Evolutionary conservation across 2,113 vertebrate species (phyloP).

Genomic region (Aegithalos caudatus): DNA sequence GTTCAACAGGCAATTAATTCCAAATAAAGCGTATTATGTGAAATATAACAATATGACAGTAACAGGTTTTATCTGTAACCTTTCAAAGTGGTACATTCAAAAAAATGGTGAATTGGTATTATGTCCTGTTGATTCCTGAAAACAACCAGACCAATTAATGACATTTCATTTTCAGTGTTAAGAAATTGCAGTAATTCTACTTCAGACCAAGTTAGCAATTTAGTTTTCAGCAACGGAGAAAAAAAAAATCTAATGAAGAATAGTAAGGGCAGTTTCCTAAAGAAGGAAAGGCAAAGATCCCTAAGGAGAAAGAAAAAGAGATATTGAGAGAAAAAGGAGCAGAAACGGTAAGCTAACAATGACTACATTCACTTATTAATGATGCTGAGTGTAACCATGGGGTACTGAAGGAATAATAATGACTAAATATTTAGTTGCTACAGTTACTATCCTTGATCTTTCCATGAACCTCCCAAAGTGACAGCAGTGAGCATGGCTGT

Average conservation of each 20-base stretch:
- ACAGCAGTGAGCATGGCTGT: neutral
- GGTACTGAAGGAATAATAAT: constrained; percentile 46
- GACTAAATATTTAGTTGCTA: constrained; percentile 65
- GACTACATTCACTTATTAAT: neutral
- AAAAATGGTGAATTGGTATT: neutral
- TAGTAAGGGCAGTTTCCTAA: neutral
- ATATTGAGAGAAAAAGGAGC: neutral
- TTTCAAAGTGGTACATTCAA: neutral
- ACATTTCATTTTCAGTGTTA: neutral
- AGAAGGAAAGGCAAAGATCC: neutral
- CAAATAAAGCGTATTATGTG: neutral
- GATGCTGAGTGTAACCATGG: neutral
- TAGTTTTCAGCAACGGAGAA: neutral
- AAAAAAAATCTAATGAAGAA: neutral
- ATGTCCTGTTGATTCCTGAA: neutral
- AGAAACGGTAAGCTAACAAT: neutral
- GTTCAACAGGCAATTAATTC: neutral
- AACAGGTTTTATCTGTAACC: neutral
- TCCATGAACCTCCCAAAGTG: constrained; percentile 39
- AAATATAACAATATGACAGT: neutral
- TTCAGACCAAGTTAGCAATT: neutral
- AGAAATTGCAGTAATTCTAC: neutral
- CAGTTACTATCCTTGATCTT: constrained; percentile 56
- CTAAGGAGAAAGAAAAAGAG: neutral
- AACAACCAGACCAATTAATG: neutral